Percentiles rank a stretch among this genome's conserved stretches.
Evolutionary conservation across 2,888 invertebrate genomes (phyloP).

Genomic region (Andrena chrysosceles): DNA sequence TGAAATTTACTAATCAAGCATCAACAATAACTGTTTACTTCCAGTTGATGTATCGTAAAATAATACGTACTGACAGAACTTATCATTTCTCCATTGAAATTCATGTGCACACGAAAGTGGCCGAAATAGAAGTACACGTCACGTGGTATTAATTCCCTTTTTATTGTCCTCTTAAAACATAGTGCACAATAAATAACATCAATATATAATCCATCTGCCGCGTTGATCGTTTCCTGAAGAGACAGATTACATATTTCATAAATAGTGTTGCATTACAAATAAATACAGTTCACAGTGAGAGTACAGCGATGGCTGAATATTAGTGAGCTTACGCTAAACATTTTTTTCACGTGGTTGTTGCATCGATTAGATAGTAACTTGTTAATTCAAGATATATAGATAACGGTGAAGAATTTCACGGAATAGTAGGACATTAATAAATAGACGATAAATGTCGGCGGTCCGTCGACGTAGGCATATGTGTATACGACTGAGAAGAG

Average conservation of each 20-base stretch:
- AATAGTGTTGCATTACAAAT: conserved; percentile 66
- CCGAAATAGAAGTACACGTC: neutral
- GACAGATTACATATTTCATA: conserved; percentile 62
- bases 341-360: conserved; percentile 17
- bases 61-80: too few relatives aligned
- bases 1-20: too few relatives aligned
- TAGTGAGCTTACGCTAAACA: conserved; percentile 51
- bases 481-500: conserved; percentile 32
- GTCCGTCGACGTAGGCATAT: conserved; percentile 44
- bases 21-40: too few relatives aligned
- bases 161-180: conserved; percentile 79
- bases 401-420: conserved; percentile 43
- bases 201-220: conserved; percentile 68
- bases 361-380: conserved; percentile 23
- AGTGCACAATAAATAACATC: conserved; percentile 77
- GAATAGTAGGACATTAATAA: conserved; percentile 36
- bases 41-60: too few relatives aligned
- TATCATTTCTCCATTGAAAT: too few relatives aligned
- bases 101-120: too few relatives aligned
- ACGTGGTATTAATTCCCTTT: conserved; percentile 67
- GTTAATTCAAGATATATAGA: conserved; percentile 9
- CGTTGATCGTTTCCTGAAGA: conserved; percentile 65
- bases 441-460: conserved; percentile 41
- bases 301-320: conserved; percentile 50
- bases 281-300: conserved; percentile 61